Percentiles rank a stretch among this genome's conserved stretches.
phyloP scores from a whole-genome alignment of 2,888 invertebrate species.

The Brachylomia viminalis region DNA sequence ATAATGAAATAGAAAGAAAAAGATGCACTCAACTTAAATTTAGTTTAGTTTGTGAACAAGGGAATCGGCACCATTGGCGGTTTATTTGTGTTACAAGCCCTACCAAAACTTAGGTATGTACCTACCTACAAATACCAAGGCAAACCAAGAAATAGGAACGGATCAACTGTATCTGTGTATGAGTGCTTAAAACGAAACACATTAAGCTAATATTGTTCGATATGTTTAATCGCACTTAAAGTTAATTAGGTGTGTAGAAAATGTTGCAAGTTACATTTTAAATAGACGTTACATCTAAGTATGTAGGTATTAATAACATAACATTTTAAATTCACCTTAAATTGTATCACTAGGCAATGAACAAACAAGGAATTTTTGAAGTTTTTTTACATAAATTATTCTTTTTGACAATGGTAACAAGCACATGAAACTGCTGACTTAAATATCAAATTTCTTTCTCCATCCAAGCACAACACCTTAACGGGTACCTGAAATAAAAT shows the following conservation, averaged over 20 bases:
- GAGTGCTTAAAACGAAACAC: not conserved
- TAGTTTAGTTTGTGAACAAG: no score
- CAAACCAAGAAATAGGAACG: not conserved
- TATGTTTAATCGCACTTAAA: constrained; percentile 70
- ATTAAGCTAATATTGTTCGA: constrained; percentile 49
- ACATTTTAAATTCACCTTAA: constrained; percentile 6
- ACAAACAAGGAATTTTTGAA: not conserved
- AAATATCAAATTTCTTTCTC: constrained; percentile 94
- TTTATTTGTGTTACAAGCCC: no score
- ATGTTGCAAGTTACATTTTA: constrained; percentile 75
- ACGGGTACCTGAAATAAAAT: constrained; percentile 92
- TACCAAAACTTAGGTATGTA: not conserved
- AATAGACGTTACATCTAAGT: not conserved
- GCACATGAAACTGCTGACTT: constrained; percentile 96
- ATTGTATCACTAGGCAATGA: not conserved
- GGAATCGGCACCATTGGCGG: no score
- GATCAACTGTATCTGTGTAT: not conserved
- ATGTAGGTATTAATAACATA: not conserved
- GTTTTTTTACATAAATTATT: constrained; percentile 72
- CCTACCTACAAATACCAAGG: not conserved
- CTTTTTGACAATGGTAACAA: constrained; percentile 96
- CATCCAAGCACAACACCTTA: constrained; percentile 94
- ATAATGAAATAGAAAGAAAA: no score
- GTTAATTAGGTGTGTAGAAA: constrained; percentile 31
- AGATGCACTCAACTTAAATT: no score